Percentiles rank a stretch among this genome's conserved stretches.
phyloP scores from a whole-genome alignment of 2,888 invertebrate species.

The Heteropelma amictum region DNA sequence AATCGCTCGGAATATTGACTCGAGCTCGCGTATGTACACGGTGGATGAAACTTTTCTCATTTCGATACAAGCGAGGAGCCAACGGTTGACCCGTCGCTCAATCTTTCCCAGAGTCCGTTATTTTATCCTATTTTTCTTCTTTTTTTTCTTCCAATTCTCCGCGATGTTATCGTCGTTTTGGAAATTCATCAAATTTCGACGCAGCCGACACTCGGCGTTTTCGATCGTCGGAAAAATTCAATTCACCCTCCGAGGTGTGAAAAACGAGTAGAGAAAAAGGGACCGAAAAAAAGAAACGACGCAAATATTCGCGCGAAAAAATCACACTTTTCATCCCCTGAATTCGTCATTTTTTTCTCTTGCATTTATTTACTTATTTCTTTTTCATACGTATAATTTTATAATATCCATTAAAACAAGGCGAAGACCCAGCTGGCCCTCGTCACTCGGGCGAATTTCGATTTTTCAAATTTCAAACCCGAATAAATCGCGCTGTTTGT shows the following conservation, averaged over 20 bases:
- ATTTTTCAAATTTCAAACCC: no score
- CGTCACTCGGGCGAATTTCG: no score
- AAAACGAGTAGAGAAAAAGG: background rate
- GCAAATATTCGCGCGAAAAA: no score
- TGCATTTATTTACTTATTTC: no score
- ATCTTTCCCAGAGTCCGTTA: background rate
- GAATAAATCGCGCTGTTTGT: background rate
- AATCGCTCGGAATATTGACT: constrained; percentile 28
- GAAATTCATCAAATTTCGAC: background rate
- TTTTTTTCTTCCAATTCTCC: background rate
- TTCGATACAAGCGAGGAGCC: constrained; percentile 30
- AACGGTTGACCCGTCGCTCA: constrained; percentile 25
- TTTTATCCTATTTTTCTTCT: background rate
- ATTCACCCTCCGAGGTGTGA: no score
- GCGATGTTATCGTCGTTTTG: background rate
- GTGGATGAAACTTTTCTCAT: constrained; percentile 42
- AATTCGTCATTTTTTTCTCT: no score
- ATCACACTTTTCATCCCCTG: no score
- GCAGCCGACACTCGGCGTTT: no score
- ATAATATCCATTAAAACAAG: no score
- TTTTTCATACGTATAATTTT: no score
- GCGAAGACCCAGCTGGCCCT: no score
- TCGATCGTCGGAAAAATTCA: background rate
- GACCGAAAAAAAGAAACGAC: no score
- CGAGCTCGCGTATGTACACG: constrained; percentile 11